Evolutionary conservation across 1,140 invertebrate species (phyloP).

Genomic region (Aphaenogaster rudis): DNA sequence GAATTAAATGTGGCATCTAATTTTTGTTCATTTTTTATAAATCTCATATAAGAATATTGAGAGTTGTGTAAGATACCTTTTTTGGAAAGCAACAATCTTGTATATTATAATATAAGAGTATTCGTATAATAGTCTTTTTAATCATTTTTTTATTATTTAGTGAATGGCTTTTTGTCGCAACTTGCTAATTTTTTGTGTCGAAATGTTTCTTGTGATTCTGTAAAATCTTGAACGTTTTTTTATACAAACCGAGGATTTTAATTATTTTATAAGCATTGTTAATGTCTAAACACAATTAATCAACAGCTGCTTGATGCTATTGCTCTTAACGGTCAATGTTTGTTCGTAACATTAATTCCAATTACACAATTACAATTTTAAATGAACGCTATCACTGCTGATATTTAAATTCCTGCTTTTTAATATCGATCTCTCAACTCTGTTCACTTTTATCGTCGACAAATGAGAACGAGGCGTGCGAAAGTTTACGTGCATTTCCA

Average conservation of each 20-base stretch:
- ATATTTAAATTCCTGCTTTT: constrained; percentile 10
- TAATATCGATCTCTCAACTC: not conserved
- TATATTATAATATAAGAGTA: not conserved
- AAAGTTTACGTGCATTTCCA: constrained; percentile 11
- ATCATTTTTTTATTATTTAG: not conserved
- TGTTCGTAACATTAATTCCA: not conserved
- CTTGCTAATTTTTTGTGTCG: not conserved
- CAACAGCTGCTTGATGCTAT: not conserved
- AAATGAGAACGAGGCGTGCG: not conserved
- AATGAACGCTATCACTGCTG: not conserved
- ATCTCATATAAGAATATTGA: not conserved
- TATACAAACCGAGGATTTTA: not conserved
- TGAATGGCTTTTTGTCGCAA: not conserved
- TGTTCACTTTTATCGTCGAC: constrained; percentile 3
- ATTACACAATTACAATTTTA: constrained; percentile 44
- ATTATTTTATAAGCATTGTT: not conserved
- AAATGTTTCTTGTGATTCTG: not conserved
- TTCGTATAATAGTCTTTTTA: not conserved
- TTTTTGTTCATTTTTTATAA: not conserved
- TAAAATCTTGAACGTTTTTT: not conserved
- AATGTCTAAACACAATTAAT: not conserved
- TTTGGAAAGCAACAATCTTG: not conserved
- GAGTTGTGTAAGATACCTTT: not conserved
- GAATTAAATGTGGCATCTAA: not conserved
- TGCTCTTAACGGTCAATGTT: not conserved